Evolutionary conservation across 2,113 vertebrate genomes (phyloP).

Genomic region (Hippopotamus amphibius): DNA sequence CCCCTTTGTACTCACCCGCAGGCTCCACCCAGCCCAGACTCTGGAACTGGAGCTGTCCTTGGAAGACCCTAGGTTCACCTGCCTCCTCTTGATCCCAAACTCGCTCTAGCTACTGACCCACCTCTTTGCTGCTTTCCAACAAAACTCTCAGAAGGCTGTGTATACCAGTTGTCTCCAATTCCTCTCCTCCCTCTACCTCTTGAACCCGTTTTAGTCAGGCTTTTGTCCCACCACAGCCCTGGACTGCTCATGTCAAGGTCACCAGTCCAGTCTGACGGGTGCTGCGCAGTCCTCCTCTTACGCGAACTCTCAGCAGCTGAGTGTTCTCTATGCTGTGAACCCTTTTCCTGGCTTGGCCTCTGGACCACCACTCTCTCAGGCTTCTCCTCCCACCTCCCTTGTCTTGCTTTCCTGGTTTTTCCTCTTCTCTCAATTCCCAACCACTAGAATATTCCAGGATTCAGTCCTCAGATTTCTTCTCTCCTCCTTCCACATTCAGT

Average conservation of each 20-base stretch:
- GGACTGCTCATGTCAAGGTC: not conserved
- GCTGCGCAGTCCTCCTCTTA: not conserved
- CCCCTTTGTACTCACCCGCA: rapidly evolving
- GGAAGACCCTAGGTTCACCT: not conserved
- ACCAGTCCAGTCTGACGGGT: not conserved
- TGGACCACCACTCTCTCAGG: not conserved
- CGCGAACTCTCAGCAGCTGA: not conserved
- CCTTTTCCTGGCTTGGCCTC: not conserved
- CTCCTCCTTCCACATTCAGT: not conserved
- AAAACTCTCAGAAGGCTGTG: not conserved
- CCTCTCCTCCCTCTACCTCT: not conserved
- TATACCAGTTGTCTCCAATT: not conserved
- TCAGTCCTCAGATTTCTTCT: not conserved
- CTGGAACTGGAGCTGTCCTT: not conserved
- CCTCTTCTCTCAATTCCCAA: not conserved
- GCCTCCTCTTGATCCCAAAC: not conserved
- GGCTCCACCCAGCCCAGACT: not conserved
- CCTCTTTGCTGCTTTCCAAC: not conserved
- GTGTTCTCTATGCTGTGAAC: not conserved
- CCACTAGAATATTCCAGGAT: not conserved
- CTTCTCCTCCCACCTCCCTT: not conserved
- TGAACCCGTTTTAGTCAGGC: not conserved
- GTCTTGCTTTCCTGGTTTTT: not conserved
- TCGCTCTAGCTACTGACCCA: not conserved
- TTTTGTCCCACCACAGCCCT: no score